Evolutionary conservation across 2,888 invertebrate genomes (phyloP), one percentile per base, ranked within the genome.

Genomic region (Protophormia terraenovae): DNA sequence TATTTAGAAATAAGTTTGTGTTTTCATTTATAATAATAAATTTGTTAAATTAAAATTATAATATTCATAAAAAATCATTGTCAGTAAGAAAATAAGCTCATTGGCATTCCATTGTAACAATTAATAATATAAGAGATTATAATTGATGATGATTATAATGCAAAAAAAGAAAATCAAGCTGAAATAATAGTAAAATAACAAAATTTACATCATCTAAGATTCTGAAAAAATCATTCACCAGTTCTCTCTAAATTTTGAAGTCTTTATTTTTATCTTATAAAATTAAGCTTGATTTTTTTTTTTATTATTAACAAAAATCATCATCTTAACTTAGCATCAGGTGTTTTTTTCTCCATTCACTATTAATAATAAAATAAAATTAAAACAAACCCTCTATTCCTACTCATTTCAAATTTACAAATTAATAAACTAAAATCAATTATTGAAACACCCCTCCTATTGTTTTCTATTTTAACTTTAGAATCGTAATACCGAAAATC

Each of bases 401-500:
- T 8, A 6, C 27, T 19, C 75, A 75, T 60, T 64, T 55, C 32
- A 45, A n/a, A 41, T 27, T 6, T 6, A 29, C n/a, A 62, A 50
- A 76, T 73, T 50, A 22, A 62, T 50, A 8, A 19, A n/a, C n/a
- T n/a, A n/a, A n/a, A n/a, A n/a, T n/a, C n/a, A n/a, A n/a, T n/a
- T 55, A 67, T 53, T 86, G 6, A 53, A 55, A 38, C n/a, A n/a
- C n/a, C n/a, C n/a, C n/a, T n/a, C 27, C 16, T n/a, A 24, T 24
- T 58, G 24, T 32, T 53, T 41, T 35, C 10, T 62, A 53, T 60
- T 83, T 78, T 58, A 69, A 67, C 58, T 84, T 22, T 88, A 91
- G 90, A 91, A 91, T 88, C 91, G 91, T 87, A 89, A 90, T 86
- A 89, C 91, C 77, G 90, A 94, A 88, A 94, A 92, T 89, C 94